Evolutionary conservation across 2,113 vertebrate species (phyloP).

Genomic region (Trachemys scripta): DNA sequence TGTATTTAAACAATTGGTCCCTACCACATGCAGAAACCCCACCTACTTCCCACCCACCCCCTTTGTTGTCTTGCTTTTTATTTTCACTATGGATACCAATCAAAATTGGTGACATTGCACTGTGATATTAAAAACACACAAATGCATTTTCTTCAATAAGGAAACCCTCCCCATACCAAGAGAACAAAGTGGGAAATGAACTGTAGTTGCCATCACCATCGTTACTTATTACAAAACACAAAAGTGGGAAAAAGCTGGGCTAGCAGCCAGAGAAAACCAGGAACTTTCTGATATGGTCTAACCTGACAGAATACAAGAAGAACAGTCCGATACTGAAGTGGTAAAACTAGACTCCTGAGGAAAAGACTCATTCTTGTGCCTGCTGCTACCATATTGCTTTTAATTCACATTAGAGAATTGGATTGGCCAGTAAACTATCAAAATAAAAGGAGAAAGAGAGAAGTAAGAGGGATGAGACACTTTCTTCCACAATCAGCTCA

Average conservation of each 20-base stretch:
- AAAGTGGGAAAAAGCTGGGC: not conserved
- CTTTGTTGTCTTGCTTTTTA: no score
- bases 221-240: not conserved
- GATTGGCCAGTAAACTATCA: not conserved
- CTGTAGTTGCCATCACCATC: not conserved
- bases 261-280: not conserved
- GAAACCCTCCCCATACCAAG: not conserved
- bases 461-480: not conserved
- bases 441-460: slow-evolving; percentile 5
- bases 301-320: not conserved
- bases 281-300: not conserved
- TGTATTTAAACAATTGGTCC: no score
- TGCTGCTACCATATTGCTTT: not conserved
- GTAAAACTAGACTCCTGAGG: not conserved
- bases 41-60: no score
- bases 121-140: no score
- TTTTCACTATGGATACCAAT: no score
- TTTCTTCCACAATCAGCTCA: not conserved
- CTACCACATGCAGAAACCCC: no score
- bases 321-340: not conserved
- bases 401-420: not conserved
- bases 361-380: not conserved
- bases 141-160: no score
- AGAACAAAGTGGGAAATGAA: not conserved
- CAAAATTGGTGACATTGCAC: no score